Conservation (phyloP, 1,140 invertebrate genomes). For the Meteorus sp. region DNA sequence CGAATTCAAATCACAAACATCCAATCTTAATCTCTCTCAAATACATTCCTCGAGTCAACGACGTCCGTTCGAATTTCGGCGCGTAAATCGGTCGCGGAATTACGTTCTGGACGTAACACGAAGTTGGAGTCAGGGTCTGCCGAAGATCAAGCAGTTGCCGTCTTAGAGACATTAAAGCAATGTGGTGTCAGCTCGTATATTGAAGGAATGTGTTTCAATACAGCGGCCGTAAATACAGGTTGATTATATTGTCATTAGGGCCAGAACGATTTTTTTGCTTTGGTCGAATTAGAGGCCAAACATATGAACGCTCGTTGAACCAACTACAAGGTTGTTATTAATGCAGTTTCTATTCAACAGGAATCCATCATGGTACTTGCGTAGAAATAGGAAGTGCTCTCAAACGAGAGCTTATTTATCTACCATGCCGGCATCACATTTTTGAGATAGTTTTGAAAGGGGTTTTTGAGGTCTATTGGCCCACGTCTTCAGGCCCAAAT, state of each 20-base stretch:
- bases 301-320: background rate
- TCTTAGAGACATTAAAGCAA: background rate
- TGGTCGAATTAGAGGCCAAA: background rate
- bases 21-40: no score
- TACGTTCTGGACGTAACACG: no score
- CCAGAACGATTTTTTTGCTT: no score
- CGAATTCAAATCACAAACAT: no score
- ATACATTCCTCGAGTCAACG: no score
- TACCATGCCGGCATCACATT: background rate
- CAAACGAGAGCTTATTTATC: conserved; percentile 3
- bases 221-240: background rate
- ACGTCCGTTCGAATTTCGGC: no score
- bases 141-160: background rate
- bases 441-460: background rate
- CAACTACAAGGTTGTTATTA: background rate
- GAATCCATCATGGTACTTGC: conserved; percentile 21
- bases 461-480: background rate
- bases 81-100: no score
- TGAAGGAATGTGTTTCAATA: background rate
- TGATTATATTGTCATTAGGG: no score
- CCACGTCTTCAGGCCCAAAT: background rate
- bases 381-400: conserved; percentile 14
- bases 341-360: background rate
- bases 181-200: background rate
- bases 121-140: no score